Evolutionary conservation across 2,888 invertebrate species (phyloP).

Genomic region (Anthophora plumipes): DNA sequence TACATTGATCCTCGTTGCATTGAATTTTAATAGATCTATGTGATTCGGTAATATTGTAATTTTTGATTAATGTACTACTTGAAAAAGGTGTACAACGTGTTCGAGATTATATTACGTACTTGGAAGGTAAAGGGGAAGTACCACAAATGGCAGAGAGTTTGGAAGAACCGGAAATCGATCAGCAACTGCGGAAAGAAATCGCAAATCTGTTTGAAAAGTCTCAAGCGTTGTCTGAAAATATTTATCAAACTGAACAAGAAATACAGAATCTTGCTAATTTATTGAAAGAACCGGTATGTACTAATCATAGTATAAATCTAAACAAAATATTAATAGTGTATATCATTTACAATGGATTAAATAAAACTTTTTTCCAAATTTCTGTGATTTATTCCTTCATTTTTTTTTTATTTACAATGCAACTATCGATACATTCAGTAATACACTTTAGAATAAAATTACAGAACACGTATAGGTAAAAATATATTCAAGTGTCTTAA

Average conservation of each 20-base stretch:
- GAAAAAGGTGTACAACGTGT: constrained; percentile 72
- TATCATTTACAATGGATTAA: background rate
- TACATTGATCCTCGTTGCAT: background rate
- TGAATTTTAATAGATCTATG: background rate
- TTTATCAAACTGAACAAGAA: constrained; percentile 75
- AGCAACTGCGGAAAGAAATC: constrained; percentile 54
- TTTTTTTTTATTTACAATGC: background rate
- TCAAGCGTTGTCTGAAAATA: constrained; percentile 72
- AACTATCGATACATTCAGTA: background rate
- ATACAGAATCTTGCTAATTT: constrained; percentile 65
- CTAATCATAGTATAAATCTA: background rate
- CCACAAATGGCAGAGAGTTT: constrained; percentile 69
- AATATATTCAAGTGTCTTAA: too few relatives aligned
- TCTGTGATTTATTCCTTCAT: too few relatives aligned
- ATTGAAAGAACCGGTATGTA: constrained; percentile 44
- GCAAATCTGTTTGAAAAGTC: constrained; percentile 69
- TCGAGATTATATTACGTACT: constrained; percentile 68
- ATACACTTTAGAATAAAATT: too few relatives aligned
- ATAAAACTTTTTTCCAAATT: background rate
- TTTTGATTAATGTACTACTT: too few relatives aligned
- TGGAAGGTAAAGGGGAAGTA: constrained; percentile 65
- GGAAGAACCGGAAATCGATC: constrained; percentile 18
- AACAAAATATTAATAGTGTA: background rate
- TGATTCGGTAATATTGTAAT: background rate
- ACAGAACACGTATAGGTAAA: too few relatives aligned